Base-by-base conservation (phyloP, 2,113 vertebrate species). In the Nycticryphes semicollaris region DNA sequence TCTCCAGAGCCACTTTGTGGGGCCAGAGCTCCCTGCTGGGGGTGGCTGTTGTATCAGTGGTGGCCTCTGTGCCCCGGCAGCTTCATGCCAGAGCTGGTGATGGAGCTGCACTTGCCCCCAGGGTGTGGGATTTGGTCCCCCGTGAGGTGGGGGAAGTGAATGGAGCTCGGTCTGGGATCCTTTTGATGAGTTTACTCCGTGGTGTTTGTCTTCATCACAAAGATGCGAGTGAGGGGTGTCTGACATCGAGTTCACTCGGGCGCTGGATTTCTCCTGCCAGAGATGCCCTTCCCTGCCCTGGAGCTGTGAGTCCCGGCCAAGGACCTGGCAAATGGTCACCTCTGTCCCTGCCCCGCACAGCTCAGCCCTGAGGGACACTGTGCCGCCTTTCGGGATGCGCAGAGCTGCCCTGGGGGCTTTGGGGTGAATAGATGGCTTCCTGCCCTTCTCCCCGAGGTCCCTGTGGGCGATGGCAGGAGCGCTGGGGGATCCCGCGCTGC, bases 261-360 rank as follows among this genome's bases (percentile, higher is more conserved):
- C 8, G 3, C 30, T 37, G 63, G 51, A 14, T 30, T 68, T 7
- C 51, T 37, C 21, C 41, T 21, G 41, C n/a, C 9, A 12, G 63
- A 64, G 63, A 9, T 7, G 77, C 3, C 3, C 54, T 37, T n/a
- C 2, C 2, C 10, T 41, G 45, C 66, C 54, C 28, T 4, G 35
- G 27, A 45, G 63, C 73, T 51, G 53, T 12, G 45, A 14, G 28
- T 47, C 35, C 1, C 1, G 35, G 53, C 66, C 3, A 3, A 33
- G 79, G n/a, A 47, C 66, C 14, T 23, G 35, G 28, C 11, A 15
- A 28, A 41, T 9, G 4, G 23, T 14, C 59, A 33, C 2, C 5
- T 48, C n/a, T 2, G 4, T 39, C n/a, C 3, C 0, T 19, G 23
- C 59, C n/a, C n/a, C 3, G 1, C 48, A 6, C 1, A 1, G 54